Percentiles rank a stretch among this genome's conserved stretches.
Evolutionary conservation across 1,140 invertebrate genomes (phyloP).

Genomic region (Drosophila simulans): DNA sequence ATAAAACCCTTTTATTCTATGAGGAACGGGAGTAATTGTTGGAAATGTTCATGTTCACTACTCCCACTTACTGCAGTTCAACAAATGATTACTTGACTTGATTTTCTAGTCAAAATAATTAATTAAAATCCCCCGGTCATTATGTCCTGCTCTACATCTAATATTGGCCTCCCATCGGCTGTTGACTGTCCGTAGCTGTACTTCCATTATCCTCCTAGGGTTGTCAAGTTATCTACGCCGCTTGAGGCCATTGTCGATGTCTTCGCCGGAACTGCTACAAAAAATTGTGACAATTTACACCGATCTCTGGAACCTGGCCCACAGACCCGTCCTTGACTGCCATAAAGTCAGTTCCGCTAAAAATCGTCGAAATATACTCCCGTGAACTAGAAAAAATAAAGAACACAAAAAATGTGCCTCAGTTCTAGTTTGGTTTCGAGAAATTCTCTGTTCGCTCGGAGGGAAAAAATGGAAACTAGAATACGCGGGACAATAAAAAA

Average conservation of each 20-base stretch:
- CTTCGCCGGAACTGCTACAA: constrained; percentile 55
- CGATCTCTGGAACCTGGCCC: constrained; percentile 18
- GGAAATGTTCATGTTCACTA: too few species aligned
- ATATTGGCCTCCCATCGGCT: constrained; percentile 21
- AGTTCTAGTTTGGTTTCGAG: constrained; percentile 79
- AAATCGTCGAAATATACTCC: constrained; percentile 60
- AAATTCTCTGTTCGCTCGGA: constrained; percentile 58
- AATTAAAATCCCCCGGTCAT: neutral
- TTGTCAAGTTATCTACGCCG: constrained; percentile 70
- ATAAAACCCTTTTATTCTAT: too few species aligned
- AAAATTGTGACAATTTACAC: constrained; percentile 64
- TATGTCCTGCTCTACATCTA: constrained; percentile 25
- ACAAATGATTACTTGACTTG: neutral
- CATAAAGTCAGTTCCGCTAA: constrained; percentile 73
- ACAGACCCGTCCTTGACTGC: constrained; percentile 58
- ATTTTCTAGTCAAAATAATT: neutral
- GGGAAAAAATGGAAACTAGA: constrained; percentile 72
- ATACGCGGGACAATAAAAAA: constrained; percentile 71
- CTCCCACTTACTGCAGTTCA: too few species aligned
- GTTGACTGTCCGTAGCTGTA: constrained; percentile 30
- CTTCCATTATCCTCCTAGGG: constrained; percentile 61
- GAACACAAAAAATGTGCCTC: constrained; percentile 74
- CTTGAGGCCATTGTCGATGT: constrained; percentile 52
- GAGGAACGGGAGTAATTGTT: too few species aligned
- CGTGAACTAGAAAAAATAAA: constrained; percentile 63